Evolutionary conservation across 30 jellyfish, hydroid and myxozoan species (phyloP).

Genomic region (Catostylus mosaicus): DNA sequence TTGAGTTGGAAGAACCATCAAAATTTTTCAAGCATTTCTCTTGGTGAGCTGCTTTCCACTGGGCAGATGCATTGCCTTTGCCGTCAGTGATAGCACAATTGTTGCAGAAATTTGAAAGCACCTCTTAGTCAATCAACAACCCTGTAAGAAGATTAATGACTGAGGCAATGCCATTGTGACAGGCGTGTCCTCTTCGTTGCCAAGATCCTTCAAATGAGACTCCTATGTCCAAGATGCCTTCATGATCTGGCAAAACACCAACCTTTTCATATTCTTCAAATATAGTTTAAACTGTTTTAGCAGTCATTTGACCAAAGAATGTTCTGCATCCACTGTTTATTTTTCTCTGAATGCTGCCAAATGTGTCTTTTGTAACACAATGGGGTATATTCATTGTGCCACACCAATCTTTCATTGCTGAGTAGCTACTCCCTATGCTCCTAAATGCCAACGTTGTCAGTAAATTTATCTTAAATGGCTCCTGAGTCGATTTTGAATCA

Average conservation of each 20-base stretch:
- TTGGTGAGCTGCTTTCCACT: background rate
- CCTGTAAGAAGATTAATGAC: slow-evolving; percentile 11
- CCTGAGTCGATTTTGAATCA: background rate
- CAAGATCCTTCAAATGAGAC: slow-evolving; percentile 59
- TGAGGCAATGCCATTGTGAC: slow-evolving; percentile 18
- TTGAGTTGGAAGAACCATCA: slow-evolving; percentile 23
- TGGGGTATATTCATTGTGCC: slow-evolving; percentile 50
- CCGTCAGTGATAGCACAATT: background rate
- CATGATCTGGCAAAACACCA: slow-evolving; percentile 39
- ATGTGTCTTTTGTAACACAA: slow-evolving; percentile 1
- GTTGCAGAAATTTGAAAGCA: slow-evolving; percentile 12
- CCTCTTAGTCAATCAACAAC: background rate
- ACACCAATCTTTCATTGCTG: slow-evolving; percentile 47
- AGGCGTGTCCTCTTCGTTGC: slow-evolving; percentile 25
- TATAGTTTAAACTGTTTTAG: background rate
- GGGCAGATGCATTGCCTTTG: background rate
- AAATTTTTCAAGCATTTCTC: background rate
- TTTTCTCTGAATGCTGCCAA: background rate
- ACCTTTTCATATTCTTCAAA: background rate
- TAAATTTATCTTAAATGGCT: slow-evolving; percentile 5
- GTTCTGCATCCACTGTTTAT: background rate
- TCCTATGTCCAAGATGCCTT: slow-evolving; percentile 27
- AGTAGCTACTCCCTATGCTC: slow-evolving; percentile 39
- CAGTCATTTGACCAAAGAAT: background rate
- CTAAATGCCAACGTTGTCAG: slow-evolving; percentile 41